A percentile compares a stretch with the other conserved stretches of the same genome.
Conservation (phyloP, 1,140 invertebrate genomes). For the Lepidurus couesii region DNA sequence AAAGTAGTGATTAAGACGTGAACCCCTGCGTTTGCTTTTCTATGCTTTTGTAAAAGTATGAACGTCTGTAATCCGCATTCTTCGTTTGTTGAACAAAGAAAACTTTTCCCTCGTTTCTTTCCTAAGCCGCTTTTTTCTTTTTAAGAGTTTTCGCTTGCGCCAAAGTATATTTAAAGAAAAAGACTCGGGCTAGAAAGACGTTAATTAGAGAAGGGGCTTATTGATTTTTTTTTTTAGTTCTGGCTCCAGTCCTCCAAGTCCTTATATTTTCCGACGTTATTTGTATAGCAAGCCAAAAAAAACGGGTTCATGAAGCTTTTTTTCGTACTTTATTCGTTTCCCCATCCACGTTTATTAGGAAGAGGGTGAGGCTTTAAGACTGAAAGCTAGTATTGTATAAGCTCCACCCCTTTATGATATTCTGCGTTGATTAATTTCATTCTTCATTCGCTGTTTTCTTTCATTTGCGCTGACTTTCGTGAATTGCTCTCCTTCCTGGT, state of each 20-base stretch:
- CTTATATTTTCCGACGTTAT: constrained; percentile 2
- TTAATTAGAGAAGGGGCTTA: constrained; percentile 19
- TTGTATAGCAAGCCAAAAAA: not conserved
- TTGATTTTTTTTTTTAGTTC: not conserved
- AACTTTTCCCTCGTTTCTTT: not conserved
- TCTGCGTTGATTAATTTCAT: too few relatives aligned
- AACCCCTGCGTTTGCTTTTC: not conserved
- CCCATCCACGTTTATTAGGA: not conserved
- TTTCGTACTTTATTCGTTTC: not conserved
- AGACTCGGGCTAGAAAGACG: not conserved
- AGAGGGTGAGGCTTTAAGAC: not conserved
- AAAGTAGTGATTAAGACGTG: not conserved
- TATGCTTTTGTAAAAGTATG: not conserved
- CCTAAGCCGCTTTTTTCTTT: not conserved
- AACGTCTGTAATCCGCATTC: not conserved
- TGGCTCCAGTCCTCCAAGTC: not conserved
- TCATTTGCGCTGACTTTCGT: too few relatives aligned
- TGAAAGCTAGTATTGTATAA: not conserved
- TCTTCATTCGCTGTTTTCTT: too few relatives aligned
- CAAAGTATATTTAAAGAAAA: not conserved
- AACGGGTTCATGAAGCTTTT: not conserved
- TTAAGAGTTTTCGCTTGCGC: not conserved
- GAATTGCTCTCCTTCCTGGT: too few relatives aligned
- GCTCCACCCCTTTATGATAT: not conserved
- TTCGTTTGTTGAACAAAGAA: constrained; percentile 1